Conservation (phyloP, 2,888 invertebrate genomes). For the Sepioteuthis lessoniana region DNA sequence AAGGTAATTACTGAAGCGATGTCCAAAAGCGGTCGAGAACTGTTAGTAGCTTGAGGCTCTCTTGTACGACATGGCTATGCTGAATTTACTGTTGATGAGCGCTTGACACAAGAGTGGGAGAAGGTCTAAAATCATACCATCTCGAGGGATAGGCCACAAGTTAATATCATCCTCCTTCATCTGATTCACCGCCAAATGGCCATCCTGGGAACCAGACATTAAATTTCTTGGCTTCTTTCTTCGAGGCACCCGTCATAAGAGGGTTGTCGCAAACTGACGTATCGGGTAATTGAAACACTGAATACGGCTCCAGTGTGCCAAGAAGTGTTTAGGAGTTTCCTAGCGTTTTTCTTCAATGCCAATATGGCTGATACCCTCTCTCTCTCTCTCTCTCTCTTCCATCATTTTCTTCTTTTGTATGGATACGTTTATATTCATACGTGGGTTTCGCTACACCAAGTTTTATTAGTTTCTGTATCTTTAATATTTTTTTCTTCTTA, state of each 20-base stretch:
- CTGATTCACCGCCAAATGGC: background rate
- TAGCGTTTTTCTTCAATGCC: background rate
- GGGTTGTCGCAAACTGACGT: background rate
- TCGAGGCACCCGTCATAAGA: background rate
- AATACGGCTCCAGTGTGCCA: background rate
- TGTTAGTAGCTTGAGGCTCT: background rate
- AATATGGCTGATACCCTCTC: background rate
- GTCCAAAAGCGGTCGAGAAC: background rate
- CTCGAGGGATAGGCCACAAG: background rate
- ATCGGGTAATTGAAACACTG: background rate
- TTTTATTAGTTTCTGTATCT: too few species aligned
- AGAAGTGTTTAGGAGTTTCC: background rate
- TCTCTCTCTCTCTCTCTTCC: too few species aligned
- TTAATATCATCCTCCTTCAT: conserved; percentile 3
- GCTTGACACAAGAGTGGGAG: background rate
- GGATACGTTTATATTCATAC: too few species aligned
- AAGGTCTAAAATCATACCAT: background rate
- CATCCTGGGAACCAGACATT: conserved; percentile 16
- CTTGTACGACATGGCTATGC: background rate
- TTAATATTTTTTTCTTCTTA: too few species aligned
- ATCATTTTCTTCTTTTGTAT: too few species aligned
- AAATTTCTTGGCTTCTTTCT: background rate
- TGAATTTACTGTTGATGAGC: background rate
- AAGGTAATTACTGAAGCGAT: background rate
- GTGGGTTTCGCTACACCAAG: too few species aligned